Evolutionary conservation across 92 coral and sea anemone genomes (phyloP).

Genomic region (Porites evermanni): DNA sequence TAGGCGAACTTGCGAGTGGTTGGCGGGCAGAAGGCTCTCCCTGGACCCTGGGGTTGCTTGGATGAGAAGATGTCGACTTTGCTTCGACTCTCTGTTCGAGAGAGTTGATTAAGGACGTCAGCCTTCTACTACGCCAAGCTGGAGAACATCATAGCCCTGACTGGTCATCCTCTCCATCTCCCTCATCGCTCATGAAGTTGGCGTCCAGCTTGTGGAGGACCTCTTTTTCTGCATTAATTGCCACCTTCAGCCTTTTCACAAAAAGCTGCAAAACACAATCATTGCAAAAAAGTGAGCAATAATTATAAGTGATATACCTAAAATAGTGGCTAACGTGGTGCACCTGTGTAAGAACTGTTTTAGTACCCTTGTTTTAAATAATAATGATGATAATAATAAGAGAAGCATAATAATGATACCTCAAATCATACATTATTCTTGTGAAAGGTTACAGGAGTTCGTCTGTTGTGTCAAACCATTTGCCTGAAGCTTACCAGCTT

Average conservation of each 20-base stretch:
- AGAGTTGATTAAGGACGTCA: background rate
- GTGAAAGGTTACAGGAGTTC: too few relatives aligned
- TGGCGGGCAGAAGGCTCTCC: constrained; percentile 33
- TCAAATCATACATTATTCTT: too few relatives aligned
- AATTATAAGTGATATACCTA: too few relatives aligned
- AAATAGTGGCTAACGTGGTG: too few relatives aligned
- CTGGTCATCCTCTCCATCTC: constrained; percentile 2
- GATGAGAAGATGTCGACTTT: constrained; percentile 21
- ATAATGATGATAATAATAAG: too few relatives aligned
- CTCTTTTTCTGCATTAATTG: background rate
- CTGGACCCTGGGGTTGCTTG: constrained; percentile 32
- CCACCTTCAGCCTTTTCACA: constrained; percentile 6
- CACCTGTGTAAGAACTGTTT: too few relatives aligned
- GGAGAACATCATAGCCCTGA: constrained; percentile 12
- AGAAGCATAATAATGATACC: too few relatives aligned
- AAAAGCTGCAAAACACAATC: constrained; percentile 14
- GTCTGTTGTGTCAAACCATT: background rate
- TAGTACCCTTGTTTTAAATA: too few relatives aligned
- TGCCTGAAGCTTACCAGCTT: background rate
- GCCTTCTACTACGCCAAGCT: constrained; percentile 12
- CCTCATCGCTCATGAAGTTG: constrained; percentile 29
- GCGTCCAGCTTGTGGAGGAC: background rate
- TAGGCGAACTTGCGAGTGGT: constrained; percentile 31
- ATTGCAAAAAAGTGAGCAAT: too few relatives aligned
- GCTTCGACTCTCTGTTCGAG: background rate